phyloP scores from a whole-genome alignment of 2,113 vertebrate species.

The Oryzias celebensis region DNA sequence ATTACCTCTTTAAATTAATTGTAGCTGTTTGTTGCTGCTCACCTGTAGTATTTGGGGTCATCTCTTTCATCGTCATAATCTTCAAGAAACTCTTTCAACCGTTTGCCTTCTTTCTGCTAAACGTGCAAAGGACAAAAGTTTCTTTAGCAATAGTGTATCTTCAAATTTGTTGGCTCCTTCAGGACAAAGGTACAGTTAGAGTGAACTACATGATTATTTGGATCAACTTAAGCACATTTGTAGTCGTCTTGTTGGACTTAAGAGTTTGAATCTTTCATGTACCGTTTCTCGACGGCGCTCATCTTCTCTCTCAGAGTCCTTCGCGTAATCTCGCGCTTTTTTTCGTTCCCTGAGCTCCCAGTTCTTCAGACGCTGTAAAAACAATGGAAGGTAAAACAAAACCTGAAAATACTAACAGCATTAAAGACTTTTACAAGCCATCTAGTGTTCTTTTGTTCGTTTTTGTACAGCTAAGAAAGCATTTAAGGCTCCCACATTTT shows the following conservation, averaged over 20 bases:
- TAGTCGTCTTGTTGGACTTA: neutral
- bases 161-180: too few species aligned
- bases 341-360: conserved; percentile 98
- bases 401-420: too few species aligned
- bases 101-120: conserved; percentile 96
- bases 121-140: conserved; percentile 4
- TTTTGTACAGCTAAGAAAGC: neutral
- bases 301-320: conserved; percentile 92
- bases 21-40: conserved; percentile 9
- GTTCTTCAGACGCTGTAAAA: conserved; percentile 88
- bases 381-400: conserved; percentile 6
- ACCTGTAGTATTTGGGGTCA: conserved; percentile 98
- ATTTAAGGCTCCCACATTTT: too few species aligned
- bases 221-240: too few species aligned
- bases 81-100: conserved; percentile 97
- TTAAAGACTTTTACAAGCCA: neutral
- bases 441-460: too few species aligned
- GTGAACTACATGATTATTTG: too few species aligned
- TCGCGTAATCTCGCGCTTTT: conserved; percentile 93
- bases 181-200: too few species aligned
- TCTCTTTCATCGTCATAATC: conserved; percentile 98
- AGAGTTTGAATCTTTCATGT: conserved; percentile 16
- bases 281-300: conserved; percentile 94
- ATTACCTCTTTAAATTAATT: neutral
- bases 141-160: too few species aligned